Evolutionary conservation across 2,797 vertebrate genomes (phyloP), one percentile per base, ranked within the genome.

Genomic region (Babyrousa celebensis): DNA sequence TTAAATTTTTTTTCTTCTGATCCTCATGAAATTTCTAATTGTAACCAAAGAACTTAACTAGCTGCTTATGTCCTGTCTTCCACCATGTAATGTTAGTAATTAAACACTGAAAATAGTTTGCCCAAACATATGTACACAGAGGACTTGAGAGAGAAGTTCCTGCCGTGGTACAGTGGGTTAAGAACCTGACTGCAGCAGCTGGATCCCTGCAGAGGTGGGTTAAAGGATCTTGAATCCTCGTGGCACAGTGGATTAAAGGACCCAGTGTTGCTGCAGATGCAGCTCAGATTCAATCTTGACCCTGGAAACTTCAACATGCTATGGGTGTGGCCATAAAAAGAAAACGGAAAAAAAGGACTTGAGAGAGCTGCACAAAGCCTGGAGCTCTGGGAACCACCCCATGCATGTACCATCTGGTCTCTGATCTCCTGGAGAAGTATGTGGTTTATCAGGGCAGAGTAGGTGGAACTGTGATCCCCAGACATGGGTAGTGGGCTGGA

Each of bases 11-110:
- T 72, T 89, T 72, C 58, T 79, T 70, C 16, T 75, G 72, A 92
- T 92, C 1, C 32, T 78, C 36, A 70, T 87, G n/a, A 71, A 84
- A 79, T 95, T 90, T 92, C 36, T 48, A 94, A 74, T 77, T 65
- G 56, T 54, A 89, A 40, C 7, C 58, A 58, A 82, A 17, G 56
- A 94, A 36, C 8, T 48, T 89, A 84, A 14, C 15, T 86, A 88
- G 32, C 15, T 78, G 8, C 36, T 83, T 63, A 60, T 54, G 32
- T 29, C 2, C 11, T n/a, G 29, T 68, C 5, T 23, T 94, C 74
- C 68, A 27, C 4, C 20, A 20, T 89, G 12, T 54, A 43, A 63
- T 74, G 89, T 91, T 52, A 80, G 70, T 58, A 6, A 25, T 3
- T 17, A 18, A 79, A 77, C 29, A 74, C 21, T 90, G 68, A 71